These are phyloP conservation scores for Metaphire vulgaris DNA, from an alignment of 1,140 invertebrate genomes.

Conservation along the genomic window DNA sequence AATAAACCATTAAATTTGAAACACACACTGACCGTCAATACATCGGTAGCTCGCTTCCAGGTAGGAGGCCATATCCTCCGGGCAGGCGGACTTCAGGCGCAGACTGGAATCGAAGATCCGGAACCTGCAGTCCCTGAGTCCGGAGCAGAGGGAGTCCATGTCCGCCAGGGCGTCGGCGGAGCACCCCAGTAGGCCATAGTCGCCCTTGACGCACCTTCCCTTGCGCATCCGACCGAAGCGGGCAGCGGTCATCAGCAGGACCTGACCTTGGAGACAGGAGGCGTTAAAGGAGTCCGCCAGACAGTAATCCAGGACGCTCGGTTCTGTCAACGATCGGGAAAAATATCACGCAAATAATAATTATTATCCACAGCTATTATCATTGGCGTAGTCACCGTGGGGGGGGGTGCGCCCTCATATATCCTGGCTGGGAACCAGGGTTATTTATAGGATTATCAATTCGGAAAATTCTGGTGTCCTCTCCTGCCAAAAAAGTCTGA, in stretches of 20 bases:
- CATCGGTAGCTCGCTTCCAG: constrained; percentile 21
- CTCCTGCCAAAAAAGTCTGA: too few relatives aligned
- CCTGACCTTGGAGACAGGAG: constrained; percentile 3
- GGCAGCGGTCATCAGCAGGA: not conserved
- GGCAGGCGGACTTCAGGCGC: constrained; percentile 15
- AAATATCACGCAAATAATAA: too few relatives aligned
- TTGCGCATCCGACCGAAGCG: constrained; percentile 4
- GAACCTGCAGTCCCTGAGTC: constrained; percentile 17
- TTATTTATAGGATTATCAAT: too few relatives aligned
- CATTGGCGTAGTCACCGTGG: too few relatives aligned
- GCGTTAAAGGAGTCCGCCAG: not conserved
- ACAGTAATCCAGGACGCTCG: too few relatives aligned
- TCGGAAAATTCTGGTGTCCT: too few relatives aligned
- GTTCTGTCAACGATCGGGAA: too few relatives aligned
- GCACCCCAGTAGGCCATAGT: constrained; percentile 27
- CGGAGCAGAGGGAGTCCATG: constrained; percentile 24
- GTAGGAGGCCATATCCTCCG: constrained; percentile 20
- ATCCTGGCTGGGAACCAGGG: too few relatives aligned
- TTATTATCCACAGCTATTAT: too few relatives aligned
- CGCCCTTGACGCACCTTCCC: constrained; percentile 22
- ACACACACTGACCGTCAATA: constrained; percentile 17
- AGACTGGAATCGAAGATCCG: too few relatives aligned
- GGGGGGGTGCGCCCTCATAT: too few relatives aligned
- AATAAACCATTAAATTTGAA: too few relatives aligned
- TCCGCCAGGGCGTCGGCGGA: constrained; percentile 17